Evolutionary conservation across 2,113 vertebrate species (phyloP), one percentile per base, ranked within the genome.

Genomic region (Saguinus midas): DNA sequence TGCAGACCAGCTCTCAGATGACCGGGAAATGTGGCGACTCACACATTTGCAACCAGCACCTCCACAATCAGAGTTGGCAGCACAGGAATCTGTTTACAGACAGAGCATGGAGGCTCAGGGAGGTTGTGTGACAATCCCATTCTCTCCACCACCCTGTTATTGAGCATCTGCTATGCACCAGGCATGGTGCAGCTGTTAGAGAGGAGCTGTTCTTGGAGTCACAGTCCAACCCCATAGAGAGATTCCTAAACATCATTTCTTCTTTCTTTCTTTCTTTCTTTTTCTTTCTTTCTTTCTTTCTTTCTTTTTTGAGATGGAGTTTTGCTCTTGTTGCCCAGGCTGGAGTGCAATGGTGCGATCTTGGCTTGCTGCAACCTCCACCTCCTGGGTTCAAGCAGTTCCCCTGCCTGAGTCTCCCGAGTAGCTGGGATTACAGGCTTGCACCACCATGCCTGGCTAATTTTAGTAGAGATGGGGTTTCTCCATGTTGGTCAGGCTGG

Each of bases 81-180:
- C 0, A 1, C 35, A 10, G 1, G 9, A 11, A 16, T 68, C 82
- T 23, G 6, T 5, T 61, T 61, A n/a, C 27, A 84, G 64, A 29
- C 2, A 32, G 32, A 82, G 2, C 12, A 21, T 64, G 11, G 89
- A 57, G 78, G 72, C 11, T 70, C 14, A 4, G 55, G 72, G 55
- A 94, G 40, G 55, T 16, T 9, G 2, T 0, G 17, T 48, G 50
- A 45, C 73, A 25, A 35, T 68, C 79, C 23, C 10, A 14, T 9
- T 27, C 1, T 18, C 17, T 29, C 64, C 23, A 6, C 20, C 29
- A 3, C 40, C 27, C 10, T 12, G 89, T n/a, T 85, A 21, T 0
- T 27, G 70, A 95, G 57, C 78, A 81, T 8, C 87, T 72, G 40
- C 87, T 68, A 10, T 1, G 20, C 76, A 14, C 48, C 13, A 16